Percentiles rank a stretch among this genome's conserved stretches.
phyloP scores from a whole-genome alignment of 2,888 invertebrate genomes.

The Myopa tessellatipennis region DNA sequence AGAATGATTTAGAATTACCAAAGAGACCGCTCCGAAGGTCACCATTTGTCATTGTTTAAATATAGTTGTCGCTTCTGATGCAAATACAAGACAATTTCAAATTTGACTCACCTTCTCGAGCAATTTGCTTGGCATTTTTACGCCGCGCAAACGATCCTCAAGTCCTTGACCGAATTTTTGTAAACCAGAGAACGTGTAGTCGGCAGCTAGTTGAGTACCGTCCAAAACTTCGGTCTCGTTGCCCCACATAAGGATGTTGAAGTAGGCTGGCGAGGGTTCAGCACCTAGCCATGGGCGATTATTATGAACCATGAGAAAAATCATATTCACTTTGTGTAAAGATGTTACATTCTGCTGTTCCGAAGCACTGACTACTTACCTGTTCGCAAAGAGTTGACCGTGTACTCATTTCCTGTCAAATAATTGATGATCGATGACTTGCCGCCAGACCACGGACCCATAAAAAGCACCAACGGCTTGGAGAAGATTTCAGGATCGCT shows the following conservation, averaged over 20 bases:
- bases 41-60: constrained; percentile 13
- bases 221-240: constrained; percentile 87
- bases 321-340: no score
- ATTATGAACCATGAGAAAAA: background rate
- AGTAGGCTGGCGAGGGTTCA: constrained; percentile 92
- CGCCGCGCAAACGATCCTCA: constrained; percentile 86
- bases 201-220: constrained; percentile 94
- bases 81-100: background rate
- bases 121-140: constrained; percentile 83
- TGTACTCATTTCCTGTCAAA: constrained; percentile 87
- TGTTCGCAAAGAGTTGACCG: constrained; percentile 84
- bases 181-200: constrained; percentile 92
- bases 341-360: background rate
- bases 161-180: constrained; percentile 96
- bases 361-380: constrained; percentile 71
- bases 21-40: constrained; percentile 6
- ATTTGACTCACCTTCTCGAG: constrained; percentile 80
- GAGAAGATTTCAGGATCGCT: constrained; percentile 96
- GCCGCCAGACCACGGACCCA: constrained; percentile 97
- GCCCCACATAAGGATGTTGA: constrained; percentile 91
- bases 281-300: constrained; percentile 74
- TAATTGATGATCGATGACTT: constrained; percentile 96
- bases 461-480: constrained; percentile 90
- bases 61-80: background rate
- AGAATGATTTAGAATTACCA: background rate